Evolutionary conservation across 2,113 vertebrate genomes (phyloP).

Genomic region (Elaphurus davidianus): DNA sequence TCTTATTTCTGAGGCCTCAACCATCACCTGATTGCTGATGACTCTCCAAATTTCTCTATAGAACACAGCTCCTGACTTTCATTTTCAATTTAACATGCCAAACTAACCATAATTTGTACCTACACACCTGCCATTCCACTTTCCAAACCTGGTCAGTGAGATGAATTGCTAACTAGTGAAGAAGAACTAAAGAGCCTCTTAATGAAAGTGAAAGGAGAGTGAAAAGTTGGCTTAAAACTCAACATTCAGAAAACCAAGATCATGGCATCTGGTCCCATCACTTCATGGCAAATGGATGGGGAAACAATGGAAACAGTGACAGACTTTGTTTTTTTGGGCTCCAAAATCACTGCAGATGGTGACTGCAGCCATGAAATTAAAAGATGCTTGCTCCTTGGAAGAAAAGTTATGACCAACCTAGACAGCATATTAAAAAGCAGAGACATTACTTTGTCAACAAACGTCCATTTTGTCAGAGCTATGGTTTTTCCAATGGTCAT

Average conservation of each 20-base stretch:
- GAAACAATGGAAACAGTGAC: neutral
- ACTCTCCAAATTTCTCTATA: neutral
- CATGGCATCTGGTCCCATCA: neutral
- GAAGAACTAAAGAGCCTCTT: neutral
- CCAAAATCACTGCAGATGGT: neutral
- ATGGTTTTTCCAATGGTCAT: neutral
- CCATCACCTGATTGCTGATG: neutral
- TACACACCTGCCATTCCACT: neutral
- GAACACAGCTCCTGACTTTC: neutral
- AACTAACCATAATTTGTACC: neutral
- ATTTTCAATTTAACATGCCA: constrained; percentile 15
- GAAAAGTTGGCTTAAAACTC: neutral
- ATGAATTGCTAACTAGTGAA: neutral
- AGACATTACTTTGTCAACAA: neutral
- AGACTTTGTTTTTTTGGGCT: neutral
- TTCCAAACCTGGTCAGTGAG: neutral
- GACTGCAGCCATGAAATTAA: neutral
- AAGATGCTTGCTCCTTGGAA: neutral
- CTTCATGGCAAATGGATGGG: neutral
- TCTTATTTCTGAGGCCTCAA: neutral
- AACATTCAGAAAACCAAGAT: neutral
- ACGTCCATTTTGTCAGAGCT: neutral
- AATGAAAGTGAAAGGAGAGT: neutral
- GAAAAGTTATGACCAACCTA: neutral
- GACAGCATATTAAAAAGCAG: neutral